Conservation (phyloP, 2,888 invertebrate genomes). For the Unio delphinus region DNA sequence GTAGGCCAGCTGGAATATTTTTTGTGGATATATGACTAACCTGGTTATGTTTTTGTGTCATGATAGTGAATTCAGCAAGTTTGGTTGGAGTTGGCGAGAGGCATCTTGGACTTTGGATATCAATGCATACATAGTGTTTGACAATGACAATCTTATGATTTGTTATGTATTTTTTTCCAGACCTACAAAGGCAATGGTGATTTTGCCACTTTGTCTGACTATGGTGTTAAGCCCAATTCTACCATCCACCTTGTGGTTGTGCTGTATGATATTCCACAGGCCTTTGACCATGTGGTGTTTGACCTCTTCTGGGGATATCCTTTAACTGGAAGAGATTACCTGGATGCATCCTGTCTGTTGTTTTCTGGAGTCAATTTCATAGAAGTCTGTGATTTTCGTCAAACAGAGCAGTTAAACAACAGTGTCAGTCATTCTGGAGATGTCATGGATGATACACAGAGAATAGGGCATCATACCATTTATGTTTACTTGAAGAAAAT, state of each 20-base stretch:
- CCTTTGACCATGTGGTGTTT: conserved; percentile 47
- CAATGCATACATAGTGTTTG: too few relatives aligned
- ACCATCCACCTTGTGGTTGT: conserved; percentile 39
- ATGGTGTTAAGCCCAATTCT: conserved; percentile 29
- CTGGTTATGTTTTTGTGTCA: too few relatives aligned
- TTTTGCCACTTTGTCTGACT: conserved; percentile 21
- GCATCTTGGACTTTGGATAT: too few relatives aligned
- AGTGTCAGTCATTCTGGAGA: conserved; percentile 44
- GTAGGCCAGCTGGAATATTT: too few relatives aligned
- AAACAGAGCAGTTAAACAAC: neutral
- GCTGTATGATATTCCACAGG: conserved; percentile 40
- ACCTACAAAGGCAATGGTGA: conserved; percentile 12
- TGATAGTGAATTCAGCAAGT: too few relatives aligned
- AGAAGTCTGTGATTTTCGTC: conserved; percentile 22
- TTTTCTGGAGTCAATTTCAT: conserved; percentile 16
- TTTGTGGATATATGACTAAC: too few relatives aligned
- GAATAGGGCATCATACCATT: conserved; percentile 21
- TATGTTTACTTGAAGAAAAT: conserved; percentile 8
- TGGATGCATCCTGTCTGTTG: conserved; percentile 47
- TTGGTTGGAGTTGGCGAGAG: too few relatives aligned
- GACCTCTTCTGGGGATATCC: conserved; percentile 52
- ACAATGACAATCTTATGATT: too few relatives aligned
- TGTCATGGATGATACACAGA: conserved; percentile 31
- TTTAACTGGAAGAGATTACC: conserved; percentile 24
- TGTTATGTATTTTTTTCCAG: conserved; percentile 10